Conservation (phyloP, 2,797 vertebrate species). For the Xenops minutus region DNA sequence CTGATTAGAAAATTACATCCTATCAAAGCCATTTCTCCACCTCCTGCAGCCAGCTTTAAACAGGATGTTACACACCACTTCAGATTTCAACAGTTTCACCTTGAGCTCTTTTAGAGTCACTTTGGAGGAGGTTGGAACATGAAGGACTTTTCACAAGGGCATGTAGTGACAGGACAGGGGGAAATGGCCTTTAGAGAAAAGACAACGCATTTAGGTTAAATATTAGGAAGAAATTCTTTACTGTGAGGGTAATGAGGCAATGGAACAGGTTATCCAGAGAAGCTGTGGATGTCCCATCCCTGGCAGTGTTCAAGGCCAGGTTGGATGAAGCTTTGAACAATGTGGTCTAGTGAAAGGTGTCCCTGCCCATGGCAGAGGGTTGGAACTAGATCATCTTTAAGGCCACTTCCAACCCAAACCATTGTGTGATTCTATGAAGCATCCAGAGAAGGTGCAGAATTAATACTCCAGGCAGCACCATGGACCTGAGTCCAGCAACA, state of each 20-base stretch:
- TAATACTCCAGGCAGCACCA: background rate
- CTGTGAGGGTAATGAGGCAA: background rate
- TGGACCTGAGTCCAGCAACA: background rate
- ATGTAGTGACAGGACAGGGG: background rate
- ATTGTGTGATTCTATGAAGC: background rate
- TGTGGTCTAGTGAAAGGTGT: background rate
- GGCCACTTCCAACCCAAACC: background rate
- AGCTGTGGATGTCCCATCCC: background rate
- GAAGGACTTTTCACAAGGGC: background rate
- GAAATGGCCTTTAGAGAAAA: background rate
- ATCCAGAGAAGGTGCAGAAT: background rate
- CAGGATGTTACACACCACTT: background rate
- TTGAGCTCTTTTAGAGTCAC: background rate
- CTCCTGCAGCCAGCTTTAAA: background rate
- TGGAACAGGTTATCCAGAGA: background rate
- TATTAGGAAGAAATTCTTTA: background rate
- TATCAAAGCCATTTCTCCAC: background rate
- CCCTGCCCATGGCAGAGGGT: accelerated
- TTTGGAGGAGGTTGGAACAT: background rate
- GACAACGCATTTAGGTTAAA: background rate
- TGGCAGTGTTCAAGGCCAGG: background rate
- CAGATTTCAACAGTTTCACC: background rate
- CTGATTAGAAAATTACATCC: background rate
- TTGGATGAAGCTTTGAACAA: background rate
- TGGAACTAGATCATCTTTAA: background rate